A percentile compares a stretch with the other conserved stretches of the same genome.
Evolutionary conservation across 2,797 vertebrate species (phyloP).

Genomic region (Hydrophis major): DNA sequence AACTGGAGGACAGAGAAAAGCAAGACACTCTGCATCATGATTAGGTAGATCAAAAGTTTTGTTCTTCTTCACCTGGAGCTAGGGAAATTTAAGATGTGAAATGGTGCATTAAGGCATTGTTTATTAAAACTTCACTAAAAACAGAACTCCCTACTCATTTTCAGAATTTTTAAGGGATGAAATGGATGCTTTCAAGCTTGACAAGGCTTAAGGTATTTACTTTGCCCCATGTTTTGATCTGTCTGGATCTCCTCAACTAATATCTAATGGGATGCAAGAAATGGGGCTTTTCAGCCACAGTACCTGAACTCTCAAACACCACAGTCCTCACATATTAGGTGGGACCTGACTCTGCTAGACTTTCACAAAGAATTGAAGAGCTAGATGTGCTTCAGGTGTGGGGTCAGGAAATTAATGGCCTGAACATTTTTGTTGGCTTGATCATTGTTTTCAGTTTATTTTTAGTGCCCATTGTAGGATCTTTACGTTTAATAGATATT

Average conservation of each 20-base stretch:
- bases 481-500: not conserved
- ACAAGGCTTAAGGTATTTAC: not conserved
- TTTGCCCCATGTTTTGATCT: not conserved
- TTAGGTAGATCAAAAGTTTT: not conserved
- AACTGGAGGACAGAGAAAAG: not conserved
- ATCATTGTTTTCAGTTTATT: not conserved
- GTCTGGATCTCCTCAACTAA: not conserved
- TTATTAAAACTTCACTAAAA: not conserved
- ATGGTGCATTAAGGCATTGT: not conserved
- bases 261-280: not conserved
- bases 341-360: not conserved
- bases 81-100: not conserved
- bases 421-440: not conserved
- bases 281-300: not conserved
- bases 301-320: not conserved
- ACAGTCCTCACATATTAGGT: not conserved
- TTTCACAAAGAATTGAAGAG: not conserved
- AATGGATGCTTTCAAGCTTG: not conserved
- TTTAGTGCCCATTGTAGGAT: not conserved
- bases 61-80: not conserved
- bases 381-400: not conserved
- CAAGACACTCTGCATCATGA: not conserved
- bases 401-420: not conserved
- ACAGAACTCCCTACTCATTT: not conserved
- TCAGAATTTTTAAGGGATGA: not conserved